These are phyloP conservation scores for Aromia moschata DNA, from an alignment of 2,888 invertebrate genomes.

Conservation along the genomic window DNA sequence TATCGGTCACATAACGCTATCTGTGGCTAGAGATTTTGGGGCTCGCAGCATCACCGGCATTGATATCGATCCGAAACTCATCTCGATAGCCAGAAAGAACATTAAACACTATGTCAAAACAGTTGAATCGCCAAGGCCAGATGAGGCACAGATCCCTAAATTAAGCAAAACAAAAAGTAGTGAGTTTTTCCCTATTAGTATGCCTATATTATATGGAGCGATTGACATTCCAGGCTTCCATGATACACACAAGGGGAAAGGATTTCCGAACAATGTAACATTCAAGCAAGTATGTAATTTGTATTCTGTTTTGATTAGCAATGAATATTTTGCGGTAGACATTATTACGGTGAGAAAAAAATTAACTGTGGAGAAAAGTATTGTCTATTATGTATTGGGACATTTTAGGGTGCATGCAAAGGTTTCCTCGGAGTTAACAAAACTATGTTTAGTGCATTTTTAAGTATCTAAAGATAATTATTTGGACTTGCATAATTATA, in stretches of 20 bases:
- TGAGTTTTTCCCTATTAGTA: constrained; percentile 84
- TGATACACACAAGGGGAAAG: constrained; percentile 61
- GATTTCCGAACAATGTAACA: constrained; percentile 89
- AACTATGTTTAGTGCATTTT: too few relatives aligned
- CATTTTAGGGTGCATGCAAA: too few relatives aligned
- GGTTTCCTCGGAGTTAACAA: too few relatives aligned
- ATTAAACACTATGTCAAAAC: constrained; percentile 73
- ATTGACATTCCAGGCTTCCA: constrained; percentile 71
- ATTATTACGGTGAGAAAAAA: too few relatives aligned
- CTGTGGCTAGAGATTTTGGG: constrained; percentile 85
- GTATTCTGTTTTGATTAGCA: background rate
- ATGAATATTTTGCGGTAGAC: too few relatives aligned
- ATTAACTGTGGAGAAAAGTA: too few relatives aligned
- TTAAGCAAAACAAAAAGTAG: constrained; percentile 54
- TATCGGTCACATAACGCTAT: constrained; percentile 92
- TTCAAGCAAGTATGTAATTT: constrained; percentile 79
- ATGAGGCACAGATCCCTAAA: constrained; percentile 24
- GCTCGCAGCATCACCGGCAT: constrained; percentile 91
- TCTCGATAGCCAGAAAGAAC: constrained; percentile 79
- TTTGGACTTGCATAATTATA: too few relatives aligned
- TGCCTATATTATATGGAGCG: constrained; percentile 87
- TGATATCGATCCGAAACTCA: constrained; percentile 91
- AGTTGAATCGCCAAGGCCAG: constrained; percentile 53
- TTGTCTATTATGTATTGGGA: too few relatives aligned
- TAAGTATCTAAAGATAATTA: too few relatives aligned